Conservation (phyloP, 2,888 invertebrate species). For the Eledona agricola region DNA sequence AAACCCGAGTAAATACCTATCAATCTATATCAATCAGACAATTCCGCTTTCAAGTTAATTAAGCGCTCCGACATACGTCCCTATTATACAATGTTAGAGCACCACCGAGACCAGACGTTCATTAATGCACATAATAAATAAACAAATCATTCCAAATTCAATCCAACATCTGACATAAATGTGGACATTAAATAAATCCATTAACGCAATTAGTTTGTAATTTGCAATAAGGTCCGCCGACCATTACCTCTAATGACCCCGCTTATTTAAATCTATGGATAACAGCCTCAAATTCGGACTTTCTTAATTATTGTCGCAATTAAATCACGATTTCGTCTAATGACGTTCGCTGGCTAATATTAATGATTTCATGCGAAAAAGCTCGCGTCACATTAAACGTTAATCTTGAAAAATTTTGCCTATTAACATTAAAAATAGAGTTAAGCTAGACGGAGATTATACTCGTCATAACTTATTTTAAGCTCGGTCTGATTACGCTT, state of each 20-base stretch:
- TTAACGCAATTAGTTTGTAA: conserved; percentile 24
- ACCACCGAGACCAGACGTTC: neutral
- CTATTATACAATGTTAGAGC: conserved; percentile 3
- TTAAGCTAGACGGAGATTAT: conserved; percentile 19
- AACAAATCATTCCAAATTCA: conserved; percentile 13
- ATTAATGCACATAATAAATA: conserved; percentile 4
- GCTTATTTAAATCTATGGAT: conserved; percentile 14
- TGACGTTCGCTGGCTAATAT: neutral
- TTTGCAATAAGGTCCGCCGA: conserved; percentile 11
- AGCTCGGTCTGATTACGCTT: conserved; percentile 20
- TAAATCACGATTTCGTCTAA: conserved; percentile 8
- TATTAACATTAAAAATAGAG: conserved; percentile 44
- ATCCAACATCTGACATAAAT: conserved; percentile 10
- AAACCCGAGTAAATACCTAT: too few relatives aligned
- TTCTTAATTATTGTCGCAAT: conserved; percentile 19
- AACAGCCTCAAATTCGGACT: conserved; percentile 8
- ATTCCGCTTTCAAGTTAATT: conserved; percentile 3
- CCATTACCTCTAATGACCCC: conserved; percentile 1
- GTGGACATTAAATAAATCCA: conserved; percentile 27
- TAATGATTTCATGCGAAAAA: conserved; percentile 16
- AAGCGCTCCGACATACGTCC: conserved; percentile 1
- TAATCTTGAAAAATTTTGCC: conserved; percentile 43
- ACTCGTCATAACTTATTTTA: conserved; percentile 20
- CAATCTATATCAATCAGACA: conserved; percentile 3
- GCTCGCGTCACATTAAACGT: conserved; percentile 42